These are phyloP conservation scores for Stichodactyla mertensii DNA, from an alignment of 64 coral and sea anemone species.

Conservation along the genomic window DNA sequence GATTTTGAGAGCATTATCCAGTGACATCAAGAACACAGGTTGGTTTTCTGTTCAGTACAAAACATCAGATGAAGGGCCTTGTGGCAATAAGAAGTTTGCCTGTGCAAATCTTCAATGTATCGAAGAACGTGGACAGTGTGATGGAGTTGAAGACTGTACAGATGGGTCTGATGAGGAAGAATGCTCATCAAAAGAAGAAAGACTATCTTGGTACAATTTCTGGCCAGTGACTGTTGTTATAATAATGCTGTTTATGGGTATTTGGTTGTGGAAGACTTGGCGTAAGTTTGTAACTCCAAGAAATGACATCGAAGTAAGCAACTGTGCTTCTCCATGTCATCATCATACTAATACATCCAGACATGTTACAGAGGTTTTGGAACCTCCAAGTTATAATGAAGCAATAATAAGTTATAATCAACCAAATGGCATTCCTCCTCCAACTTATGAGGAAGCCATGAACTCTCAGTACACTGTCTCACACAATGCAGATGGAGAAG, in stretches of 20 bases:
- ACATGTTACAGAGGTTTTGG: slow-evolving; percentile 24
- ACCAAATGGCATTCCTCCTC: slow-evolving; percentile 10
- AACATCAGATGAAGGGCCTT: slow-evolving; percentile 42
- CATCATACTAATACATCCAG: slow-evolving; percentile 25
- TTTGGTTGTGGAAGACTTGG: slow-evolving; percentile 94
- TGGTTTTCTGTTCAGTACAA: slow-evolving; percentile 69
- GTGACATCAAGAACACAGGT: slow-evolving; percentile 32
- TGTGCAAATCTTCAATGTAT: slow-evolving; percentile 66
- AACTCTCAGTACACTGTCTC: background rate
- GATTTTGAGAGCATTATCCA: slow-evolving; percentile 47
- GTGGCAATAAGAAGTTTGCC: slow-evolving; percentile 53
- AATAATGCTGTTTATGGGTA: slow-evolving; percentile 70
- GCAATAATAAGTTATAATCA: slow-evolving; percentile 18
- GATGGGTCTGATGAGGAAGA: slow-evolving; percentile 84
- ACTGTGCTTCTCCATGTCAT: slow-evolving; percentile 45
- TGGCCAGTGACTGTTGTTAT: slow-evolving; percentile 76
- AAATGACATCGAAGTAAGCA: slow-evolving; percentile 46
- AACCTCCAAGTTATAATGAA: slow-evolving; percentile 56
- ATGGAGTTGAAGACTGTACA: slow-evolving; percentile 47
- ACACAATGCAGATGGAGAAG: background rate
- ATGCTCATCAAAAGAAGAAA: slow-evolving; percentile 49
- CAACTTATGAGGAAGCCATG: slow-evolving; percentile 51
- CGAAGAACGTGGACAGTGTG: slow-evolving; percentile 30
- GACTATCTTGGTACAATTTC: slow-evolving; percentile 74
- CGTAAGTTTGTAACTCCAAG: slow-evolving; percentile 67